These are phyloP conservation scores for Colinus virginianus DNA, from an alignment of 2,113 vertebrate species.

Conservation along the genomic window DNA sequence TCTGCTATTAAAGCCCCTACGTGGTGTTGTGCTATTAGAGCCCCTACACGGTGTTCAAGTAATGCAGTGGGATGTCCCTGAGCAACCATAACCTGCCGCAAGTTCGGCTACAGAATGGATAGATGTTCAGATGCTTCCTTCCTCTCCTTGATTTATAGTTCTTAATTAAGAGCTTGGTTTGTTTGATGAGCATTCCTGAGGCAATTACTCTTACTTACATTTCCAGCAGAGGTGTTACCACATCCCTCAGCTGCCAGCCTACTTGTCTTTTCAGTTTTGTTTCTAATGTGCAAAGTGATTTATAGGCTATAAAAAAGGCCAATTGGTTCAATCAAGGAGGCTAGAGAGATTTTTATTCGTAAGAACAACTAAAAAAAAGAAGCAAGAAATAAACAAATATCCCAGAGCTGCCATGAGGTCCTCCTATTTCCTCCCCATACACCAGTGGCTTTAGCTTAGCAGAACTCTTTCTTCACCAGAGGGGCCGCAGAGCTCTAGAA, in stretches of 20 bases:
- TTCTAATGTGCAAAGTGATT: slow-evolving; percentile 34
- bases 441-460: background rate
- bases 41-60: background rate
- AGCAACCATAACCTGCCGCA: background rate
- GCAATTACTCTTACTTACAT: slow-evolving; percentile 53
- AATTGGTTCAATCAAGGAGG: background rate
- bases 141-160: slow-evolving; percentile 57
- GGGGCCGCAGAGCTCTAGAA: background rate
- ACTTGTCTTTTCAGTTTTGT: background rate
- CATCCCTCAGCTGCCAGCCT: slow-evolving; percentile 19
- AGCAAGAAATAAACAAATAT: background rate
- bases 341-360: background rate
- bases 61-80: background rate
- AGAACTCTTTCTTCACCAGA: background rate
- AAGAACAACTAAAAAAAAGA: background rate
- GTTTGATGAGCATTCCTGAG: slow-evolving; percentile 32
- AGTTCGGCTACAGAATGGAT: background rate
- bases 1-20: background rate
- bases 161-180: slow-evolving; percentile 64
- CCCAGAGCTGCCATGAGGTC: background rate
- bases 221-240: slow-evolving; percentile 33
- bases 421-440: background rate
- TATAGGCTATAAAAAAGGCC: background rate
- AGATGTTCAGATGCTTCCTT: slow-evolving; percentile 16
- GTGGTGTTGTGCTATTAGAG: background rate